These are phyloP conservation scores for Epicampocera succincta DNA, from an alignment of 2,888 invertebrate species.

Conservation along the genomic window DNA sequence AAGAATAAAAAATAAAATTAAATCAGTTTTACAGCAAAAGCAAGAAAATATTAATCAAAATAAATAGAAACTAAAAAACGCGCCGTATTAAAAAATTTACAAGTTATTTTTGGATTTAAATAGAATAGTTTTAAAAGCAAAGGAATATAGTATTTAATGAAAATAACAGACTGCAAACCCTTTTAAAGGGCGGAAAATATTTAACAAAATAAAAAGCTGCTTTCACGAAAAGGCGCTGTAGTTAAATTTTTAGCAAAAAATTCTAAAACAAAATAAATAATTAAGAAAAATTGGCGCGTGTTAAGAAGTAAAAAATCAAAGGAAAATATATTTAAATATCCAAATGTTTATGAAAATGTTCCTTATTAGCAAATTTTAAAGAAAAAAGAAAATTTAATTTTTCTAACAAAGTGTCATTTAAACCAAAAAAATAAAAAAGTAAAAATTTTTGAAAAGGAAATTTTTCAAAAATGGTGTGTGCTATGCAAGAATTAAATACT, in stretches of 20 bases:
- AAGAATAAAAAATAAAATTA: conserved; percentile 43
- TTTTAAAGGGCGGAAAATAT: conserved; percentile 37
- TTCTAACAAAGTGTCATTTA: conserved; percentile 77
- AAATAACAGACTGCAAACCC: conserved; percentile 46
- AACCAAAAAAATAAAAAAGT: conserved; percentile 73
- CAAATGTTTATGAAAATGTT: conserved; percentile 74
- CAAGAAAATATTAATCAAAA: conserved; percentile 23
- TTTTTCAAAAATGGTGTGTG: conserved; percentile 80
- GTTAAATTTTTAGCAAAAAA: conserved; percentile 66
- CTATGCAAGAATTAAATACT: conserved; percentile 79
- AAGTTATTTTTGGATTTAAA: conserved; percentile 60
- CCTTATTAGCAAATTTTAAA: conserved; percentile 78
- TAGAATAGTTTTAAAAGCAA: conserved; percentile 53
- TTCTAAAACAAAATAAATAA: conserved; percentile 37
- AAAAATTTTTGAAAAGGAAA: conserved; percentile 47
- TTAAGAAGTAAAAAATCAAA: conserved; percentile 63
- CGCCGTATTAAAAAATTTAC: conserved; percentile 52
- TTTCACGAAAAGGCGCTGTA: conserved; percentile 16
- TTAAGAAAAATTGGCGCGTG: conserved; percentile 62
- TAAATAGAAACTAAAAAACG: conserved; percentile 44
- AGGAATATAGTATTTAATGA: conserved; percentile 45
- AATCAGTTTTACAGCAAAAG: conserved; percentile 40
- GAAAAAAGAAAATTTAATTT: conserved; percentile 68
- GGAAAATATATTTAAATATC: conserved; percentile 36
- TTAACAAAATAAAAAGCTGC: conserved; percentile 50